Evolutionary conservation across 1,140 invertebrate genomes (phyloP).

Genomic region (Maconellicoccus hirsutus): DNA sequence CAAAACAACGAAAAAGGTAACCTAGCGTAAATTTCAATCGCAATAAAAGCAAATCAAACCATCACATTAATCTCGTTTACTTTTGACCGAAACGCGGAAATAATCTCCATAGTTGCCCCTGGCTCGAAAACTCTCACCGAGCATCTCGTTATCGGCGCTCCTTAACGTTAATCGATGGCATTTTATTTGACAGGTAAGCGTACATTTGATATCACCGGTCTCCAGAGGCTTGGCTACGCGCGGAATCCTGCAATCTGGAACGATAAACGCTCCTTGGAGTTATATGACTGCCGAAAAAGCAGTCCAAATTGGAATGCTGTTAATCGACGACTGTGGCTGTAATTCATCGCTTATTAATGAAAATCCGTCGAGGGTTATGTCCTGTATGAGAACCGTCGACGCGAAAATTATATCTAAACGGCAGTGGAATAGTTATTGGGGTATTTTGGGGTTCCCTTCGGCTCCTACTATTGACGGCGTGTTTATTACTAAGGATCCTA

Average conservation of each 20-base stretch:
- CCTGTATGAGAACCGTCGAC: constrained; percentile 72
- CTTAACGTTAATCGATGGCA: neutral
- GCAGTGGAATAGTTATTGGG: constrained; percentile 83
- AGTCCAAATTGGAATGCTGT: constrained; percentile 56
- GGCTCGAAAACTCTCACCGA: too few relatives aligned
- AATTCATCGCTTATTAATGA: constrained; percentile 57
- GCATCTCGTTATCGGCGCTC: too few relatives aligned
- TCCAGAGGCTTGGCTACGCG: constrained; percentile 61
- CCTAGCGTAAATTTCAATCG: too few relatives aligned
- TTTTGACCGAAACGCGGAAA: too few relatives aligned
- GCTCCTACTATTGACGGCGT: constrained; percentile 76
- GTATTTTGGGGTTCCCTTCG: constrained; percentile 76
- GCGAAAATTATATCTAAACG: constrained; percentile 71
- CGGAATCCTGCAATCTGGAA: constrained; percentile 75
- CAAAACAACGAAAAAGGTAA: too few relatives aligned
- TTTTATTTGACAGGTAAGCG: constrained; percentile 32
- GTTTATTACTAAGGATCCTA: constrained; percentile 70
- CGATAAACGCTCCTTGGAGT: constrained; percentile 77
- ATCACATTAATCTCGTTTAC: too few relatives aligned
- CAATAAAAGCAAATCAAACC: too few relatives aligned
- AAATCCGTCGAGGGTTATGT: constrained; percentile 55
- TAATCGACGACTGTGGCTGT: constrained; percentile 71
- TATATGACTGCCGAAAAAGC: constrained; percentile 72
- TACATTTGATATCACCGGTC: constrained; percentile 74
- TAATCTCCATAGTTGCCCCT: too few relatives aligned